Conservation (phyloP, 2,113 vertebrate genomes). For the Macquaria ambigua region DNA sequence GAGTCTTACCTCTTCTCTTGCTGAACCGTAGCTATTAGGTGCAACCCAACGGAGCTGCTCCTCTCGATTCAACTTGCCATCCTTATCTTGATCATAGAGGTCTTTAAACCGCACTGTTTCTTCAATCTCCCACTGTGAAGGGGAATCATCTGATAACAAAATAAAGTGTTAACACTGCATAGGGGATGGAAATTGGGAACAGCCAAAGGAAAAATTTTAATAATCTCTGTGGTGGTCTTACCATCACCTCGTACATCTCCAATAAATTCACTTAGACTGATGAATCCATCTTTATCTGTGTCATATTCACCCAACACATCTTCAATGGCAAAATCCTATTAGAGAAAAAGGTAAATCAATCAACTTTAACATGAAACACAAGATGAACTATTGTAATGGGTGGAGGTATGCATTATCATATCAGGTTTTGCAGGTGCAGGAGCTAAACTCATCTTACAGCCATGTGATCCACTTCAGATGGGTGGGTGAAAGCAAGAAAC, state of each 20-base stretch:
- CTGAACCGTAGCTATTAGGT: constrained; percentile 94
- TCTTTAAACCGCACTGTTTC: constrained; percentile 94
- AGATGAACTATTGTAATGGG: neutral
- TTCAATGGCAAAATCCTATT: constrained; percentile 95
- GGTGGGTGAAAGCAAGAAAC: constrained; percentile 95
- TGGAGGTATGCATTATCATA: neutral
- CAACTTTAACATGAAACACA: neutral
- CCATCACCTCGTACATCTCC: constrained; percentile 92
- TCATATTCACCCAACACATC: constrained; percentile 96
- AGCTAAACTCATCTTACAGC: constrained; percentile 84
- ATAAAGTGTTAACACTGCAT: neutral
- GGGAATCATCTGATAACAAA: constrained; percentile 76
- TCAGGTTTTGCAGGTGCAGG: constrained; percentile 14
- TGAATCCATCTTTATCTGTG: constrained; percentile 91
- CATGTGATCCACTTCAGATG: constrained; percentile 96
- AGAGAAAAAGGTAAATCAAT: neutral
- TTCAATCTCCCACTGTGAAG: constrained; percentile 94
- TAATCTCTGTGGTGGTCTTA: constrained; percentile 73
- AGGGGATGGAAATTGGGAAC: rapidly evolving
- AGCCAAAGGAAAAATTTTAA: neutral
- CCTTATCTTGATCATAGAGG: constrained; percentile 93
- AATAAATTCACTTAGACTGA: constrained; percentile 94
- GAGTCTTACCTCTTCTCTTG: constrained; percentile 91
- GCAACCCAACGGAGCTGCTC: constrained; percentile 96
- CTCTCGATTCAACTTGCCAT: constrained; percentile 90